Conservation (phyloP, 2,113 vertebrate genomes). For the Ictidomys tridecemlineatus region DNA sequence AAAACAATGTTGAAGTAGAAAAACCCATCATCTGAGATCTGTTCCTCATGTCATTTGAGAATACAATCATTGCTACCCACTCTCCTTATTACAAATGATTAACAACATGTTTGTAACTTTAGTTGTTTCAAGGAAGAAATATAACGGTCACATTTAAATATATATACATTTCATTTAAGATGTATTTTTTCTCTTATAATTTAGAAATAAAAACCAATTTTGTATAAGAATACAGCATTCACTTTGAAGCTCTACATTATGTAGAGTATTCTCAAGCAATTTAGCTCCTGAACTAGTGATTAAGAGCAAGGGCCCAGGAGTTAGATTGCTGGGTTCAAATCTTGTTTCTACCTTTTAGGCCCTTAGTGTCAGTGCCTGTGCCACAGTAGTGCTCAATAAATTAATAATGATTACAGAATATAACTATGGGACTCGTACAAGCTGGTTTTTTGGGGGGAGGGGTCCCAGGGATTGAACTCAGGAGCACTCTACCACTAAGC, state of each 20-base stretch:
- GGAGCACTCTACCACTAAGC: too few relatives aligned
- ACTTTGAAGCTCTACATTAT: background rate
- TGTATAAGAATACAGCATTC: background rate
- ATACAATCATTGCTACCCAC: background rate
- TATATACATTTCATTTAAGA: background rate
- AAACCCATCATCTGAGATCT: background rate
- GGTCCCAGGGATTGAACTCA: too few relatives aligned
- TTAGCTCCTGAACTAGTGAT: background rate
- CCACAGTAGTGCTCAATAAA: background rate
- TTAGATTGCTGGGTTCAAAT: background rate
- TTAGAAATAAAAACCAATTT: background rate
- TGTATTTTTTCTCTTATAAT: background rate
- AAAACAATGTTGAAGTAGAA: constrained; percentile 28
- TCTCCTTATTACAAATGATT: background rate
- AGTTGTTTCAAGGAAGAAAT: constrained; percentile 1
- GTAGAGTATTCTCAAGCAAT: background rate
- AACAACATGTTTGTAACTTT: constrained; percentile 3
- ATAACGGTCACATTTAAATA: background rate
- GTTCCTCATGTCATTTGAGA: background rate
- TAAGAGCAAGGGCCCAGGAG: background rate
- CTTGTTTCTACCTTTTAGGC: background rate
- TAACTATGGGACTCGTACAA: background rate
- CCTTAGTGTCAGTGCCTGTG: background rate
- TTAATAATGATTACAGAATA: background rate
- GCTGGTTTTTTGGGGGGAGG: background rate